Percentiles rank a stretch among this genome's conserved stretches.
These are phyloP conservation scores for Drosophila lini DNA, from an alignment of 1,140 invertebrate genomes.

Conservation along the genomic window DNA sequence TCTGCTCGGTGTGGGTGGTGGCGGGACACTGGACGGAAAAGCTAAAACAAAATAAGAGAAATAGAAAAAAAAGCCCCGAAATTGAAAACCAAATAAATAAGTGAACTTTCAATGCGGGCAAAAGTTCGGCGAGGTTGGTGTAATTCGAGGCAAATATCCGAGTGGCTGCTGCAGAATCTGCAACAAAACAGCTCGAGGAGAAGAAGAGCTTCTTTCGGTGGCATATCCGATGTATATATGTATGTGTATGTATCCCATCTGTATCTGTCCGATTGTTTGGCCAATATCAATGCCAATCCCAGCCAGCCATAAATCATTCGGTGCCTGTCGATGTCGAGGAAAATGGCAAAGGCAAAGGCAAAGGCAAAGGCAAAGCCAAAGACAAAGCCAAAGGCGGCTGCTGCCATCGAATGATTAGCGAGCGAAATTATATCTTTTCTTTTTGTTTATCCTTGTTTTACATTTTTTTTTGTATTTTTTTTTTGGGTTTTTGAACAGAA, in stretches of 20 bases:
- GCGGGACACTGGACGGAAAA: background rate
- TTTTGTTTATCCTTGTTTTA: slow-evolving; percentile 4
- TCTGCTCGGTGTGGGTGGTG: slow-evolving; percentile 22
- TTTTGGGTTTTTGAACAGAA: background rate
- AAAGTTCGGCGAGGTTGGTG: slow-evolving; percentile 16
- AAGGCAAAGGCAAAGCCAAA: slow-evolving; percentile 5
- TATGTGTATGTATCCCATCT: slow-evolving; percentile 7
- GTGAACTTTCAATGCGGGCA: slow-evolving; percentile 42
- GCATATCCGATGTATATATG: background rate
- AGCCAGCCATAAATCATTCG: slow-evolving; percentile 47
- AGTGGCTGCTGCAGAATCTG: slow-evolving; percentile 45
- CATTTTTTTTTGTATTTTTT: background rate
- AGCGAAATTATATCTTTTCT: slow-evolving; percentile 27
- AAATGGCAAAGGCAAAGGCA: background rate
- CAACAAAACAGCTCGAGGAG: slow-evolving; percentile 31
- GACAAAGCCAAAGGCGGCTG: slow-evolving; percentile 10
- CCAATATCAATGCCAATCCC: slow-evolving; percentile 52
- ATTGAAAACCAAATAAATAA: slow-evolving; percentile 66
- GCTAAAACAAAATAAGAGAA: slow-evolving; percentile 27
- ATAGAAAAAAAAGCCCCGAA: slow-evolving; percentile 22
- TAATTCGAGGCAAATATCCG: slow-evolving; percentile 50
- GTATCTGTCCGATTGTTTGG: slow-evolving; percentile 40
- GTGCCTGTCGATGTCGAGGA: slow-evolving; percentile 1
- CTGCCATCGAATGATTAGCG: slow-evolving; percentile 48
- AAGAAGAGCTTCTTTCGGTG: slow-evolving; percentile 1